Base-by-base conservation (phyloP, 2,888 invertebrate species). In the Ophraella communa region DNA sequence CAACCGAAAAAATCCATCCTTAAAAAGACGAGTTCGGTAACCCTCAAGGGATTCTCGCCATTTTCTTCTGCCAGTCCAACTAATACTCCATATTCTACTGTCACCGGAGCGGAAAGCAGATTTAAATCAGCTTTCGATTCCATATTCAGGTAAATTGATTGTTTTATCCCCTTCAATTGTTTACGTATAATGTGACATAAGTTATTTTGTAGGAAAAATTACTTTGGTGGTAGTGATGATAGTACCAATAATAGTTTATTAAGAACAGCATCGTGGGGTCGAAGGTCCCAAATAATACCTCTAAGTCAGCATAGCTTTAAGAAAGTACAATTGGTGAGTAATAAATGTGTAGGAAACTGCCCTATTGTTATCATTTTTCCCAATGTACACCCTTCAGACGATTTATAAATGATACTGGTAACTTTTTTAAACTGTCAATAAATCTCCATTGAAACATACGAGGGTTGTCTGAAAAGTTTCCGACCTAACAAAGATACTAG, bases 11-110 rank as follows among this genome's bases (percentile, higher is more conserved):
- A 96, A 80, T 96, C 96, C 0, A 96, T 96, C 77, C 84, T 96
- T 66, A 96, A 96, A 85, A 96, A 96, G 83, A 95, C 95, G 0
- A 93, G 94, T 81, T 94, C 94, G 8, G 94, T 94, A 83, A 92
- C 91, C 18, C 57, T 47, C 7, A 80, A 79, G 69, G 80, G 88
- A 44, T 88, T 87, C 75, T 87, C 88, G 3, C 80, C 85, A 23
- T 76, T 79, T 47, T 83, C 85, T 30, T 82, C 87, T 61, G 81
- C 85, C 76, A 88, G 89, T 79, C 86, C 86, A 1, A 83, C 81
- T 24, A 80, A 84, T 1, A 80, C 87, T 70, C 82, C 90, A 0
- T 95, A 95, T 76, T 91, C 92, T 21, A 95, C 95, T 0, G 94
- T 95, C 21, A 94, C 94, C 0, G 94, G 94, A 11, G 93, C 94